Evolutionary conservation across 1,140 invertebrate genomes (phyloP), one percentile per base, ranked within the genome.

Genomic region (Drosophila serrata): DNA sequence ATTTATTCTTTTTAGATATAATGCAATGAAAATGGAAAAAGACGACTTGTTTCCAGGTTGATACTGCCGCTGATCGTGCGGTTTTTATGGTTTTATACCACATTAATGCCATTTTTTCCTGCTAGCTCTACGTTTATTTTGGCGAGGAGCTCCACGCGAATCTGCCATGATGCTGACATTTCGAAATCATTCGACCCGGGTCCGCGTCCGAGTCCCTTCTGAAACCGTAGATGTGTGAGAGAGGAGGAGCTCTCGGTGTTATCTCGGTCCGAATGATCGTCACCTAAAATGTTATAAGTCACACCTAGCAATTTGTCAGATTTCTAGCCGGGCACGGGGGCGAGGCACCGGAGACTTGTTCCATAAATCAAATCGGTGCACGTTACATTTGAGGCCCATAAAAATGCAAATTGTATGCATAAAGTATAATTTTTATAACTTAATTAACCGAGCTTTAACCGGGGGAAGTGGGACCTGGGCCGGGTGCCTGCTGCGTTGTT

Each of bases 361-460:
- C 62, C 45, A 78, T 81, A 86, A 85, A 85, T 85, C 81, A 86
- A 77, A 68, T 64, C 84, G 64, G 67, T 57, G 72, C 80, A 88
- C 49, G 80, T 87, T 84, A 84, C 77, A 90, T 90, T 88, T 88
- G 84, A 61, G 63, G 73, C 55, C 72, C 65, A 88, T 88, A 90
- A 88, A 88, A 88, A 88, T 88, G 84, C 84, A 88, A 88, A 88
- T 88, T 75, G 64, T 90, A 88, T 88, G 85, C 85, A 88, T 90
- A 90, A 88, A 88, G 65, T 88, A 88, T 90, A 90, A 90, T 88
- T 88, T 88, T 88, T 88, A 90, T 88, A 88, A 88, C 85, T 88
- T 78, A 88, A 88, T 88, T 88, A 90, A 88, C 33, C 49, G 70
- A 67, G 59, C 72, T 65, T 63, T 58, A 33, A n/a, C n/a, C 13